Percentiles rank a stretch among this genome's conserved stretches.
Conservation (phyloP, 2,888 invertebrate genomes). For the Eledona agricola region DNA sequence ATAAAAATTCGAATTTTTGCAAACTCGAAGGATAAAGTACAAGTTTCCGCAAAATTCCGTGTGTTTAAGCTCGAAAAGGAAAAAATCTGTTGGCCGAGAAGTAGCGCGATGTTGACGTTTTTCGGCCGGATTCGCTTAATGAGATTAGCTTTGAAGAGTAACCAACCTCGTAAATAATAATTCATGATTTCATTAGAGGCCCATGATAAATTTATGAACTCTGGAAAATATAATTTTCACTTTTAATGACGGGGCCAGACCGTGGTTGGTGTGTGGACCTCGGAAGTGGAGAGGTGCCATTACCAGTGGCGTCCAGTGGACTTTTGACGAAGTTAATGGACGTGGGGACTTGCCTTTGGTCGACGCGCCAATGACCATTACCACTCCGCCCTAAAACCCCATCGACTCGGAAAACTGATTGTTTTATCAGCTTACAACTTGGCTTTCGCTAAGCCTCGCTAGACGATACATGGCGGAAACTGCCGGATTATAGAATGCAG, state of each 20-base stretch:
- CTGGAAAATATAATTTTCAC: slow-evolving; percentile 45
- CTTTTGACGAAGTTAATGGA: too few species aligned
- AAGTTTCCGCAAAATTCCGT: too few species aligned
- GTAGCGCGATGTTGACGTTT: slow-evolving; percentile 39
- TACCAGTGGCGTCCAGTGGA: too few species aligned
- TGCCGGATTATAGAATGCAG: slow-evolving; percentile 44
- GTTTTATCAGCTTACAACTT: slow-evolving; percentile 39
- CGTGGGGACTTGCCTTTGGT: too few species aligned
- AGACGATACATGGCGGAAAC: slow-evolving; percentile 33
- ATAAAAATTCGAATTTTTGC: too few species aligned
- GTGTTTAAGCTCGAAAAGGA: slow-evolving; percentile 12
- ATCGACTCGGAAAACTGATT: slow-evolving; percentile 35
- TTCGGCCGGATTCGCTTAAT: slow-evolving; percentile 39
- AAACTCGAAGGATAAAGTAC: too few species aligned
- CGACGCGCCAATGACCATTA: slow-evolving; percentile 30
- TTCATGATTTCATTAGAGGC: slow-evolving; percentile 48
- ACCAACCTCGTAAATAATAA: slow-evolving; percentile 45
- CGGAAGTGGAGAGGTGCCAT: too few species aligned
- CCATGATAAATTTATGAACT: slow-evolving; percentile 48
- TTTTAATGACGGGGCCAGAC: slow-evolving; percentile 38
- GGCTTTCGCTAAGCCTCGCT: slow-evolving; percentile 33
- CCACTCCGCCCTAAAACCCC: slow-evolving; percentile 32
- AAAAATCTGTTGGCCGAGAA: slow-evolving; percentile 26
- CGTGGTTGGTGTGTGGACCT: slow-evolving; percentile 35
- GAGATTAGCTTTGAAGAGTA: slow-evolving; percentile 38